Conservation (phyloP, 2,113 vertebrate genomes). For the Raja brachyura region DNA sequence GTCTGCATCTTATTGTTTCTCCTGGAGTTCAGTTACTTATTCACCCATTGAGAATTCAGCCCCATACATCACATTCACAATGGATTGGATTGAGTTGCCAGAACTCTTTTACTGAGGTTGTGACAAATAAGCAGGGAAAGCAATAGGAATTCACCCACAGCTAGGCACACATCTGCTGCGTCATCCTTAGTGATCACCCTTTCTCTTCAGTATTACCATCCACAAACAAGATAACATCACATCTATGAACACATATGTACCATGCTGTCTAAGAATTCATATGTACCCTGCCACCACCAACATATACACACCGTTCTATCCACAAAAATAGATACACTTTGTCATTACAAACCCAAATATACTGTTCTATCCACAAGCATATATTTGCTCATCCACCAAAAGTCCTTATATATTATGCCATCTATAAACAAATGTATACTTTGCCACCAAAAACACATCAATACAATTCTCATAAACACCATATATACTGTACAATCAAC, state of each 20-base stretch:
- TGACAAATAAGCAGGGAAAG: neutral
- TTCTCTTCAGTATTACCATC: neutral
- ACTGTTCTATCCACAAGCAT: no score
- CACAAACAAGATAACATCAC: no score
- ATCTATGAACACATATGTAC: no score
- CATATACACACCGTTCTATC: no score
- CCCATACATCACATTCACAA: neutral
- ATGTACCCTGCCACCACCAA: neutral
- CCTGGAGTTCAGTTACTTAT: neutral
- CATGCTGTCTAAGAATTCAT: neutral
- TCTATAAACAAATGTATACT: no score
- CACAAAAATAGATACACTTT: no score
- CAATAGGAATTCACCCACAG: neutral
- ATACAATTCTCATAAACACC: no score
- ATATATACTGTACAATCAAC: no score
- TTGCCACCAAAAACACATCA: no score
- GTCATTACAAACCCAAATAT: no score
- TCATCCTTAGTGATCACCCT: neutral
- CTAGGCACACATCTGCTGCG: neutral
- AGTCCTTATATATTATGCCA: no score
- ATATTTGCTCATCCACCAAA: no score
- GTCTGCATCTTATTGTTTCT: neutral
- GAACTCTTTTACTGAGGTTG: neutral
- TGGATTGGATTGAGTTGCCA: neutral
- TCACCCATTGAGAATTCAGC: neutral